Percentiles rank a stretch among this genome's conserved stretches.
Conservation (phyloP, 1,140 invertebrate species). For the Drosophila sechellia region DNA sequence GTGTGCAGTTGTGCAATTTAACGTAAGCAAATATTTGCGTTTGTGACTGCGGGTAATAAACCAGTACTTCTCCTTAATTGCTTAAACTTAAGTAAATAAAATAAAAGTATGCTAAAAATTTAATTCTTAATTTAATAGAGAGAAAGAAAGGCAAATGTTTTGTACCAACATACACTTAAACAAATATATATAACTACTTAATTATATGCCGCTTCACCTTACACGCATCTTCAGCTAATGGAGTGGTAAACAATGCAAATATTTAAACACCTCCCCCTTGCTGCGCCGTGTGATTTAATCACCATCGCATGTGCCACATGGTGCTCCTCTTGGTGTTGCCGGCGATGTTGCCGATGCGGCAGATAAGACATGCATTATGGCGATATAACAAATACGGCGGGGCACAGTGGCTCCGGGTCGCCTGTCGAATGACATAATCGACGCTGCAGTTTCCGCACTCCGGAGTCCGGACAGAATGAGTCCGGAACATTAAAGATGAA, state of each 20-base stretch:
- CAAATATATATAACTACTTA: background rate
- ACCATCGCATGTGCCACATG: slow-evolving; percentile 37
- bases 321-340: slow-evolving; percentile 16
- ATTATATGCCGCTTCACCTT: too few species aligned
- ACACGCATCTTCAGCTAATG: slow-evolving; percentile 19
- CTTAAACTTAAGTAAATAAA: too few species aligned
- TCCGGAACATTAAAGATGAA: slow-evolving; percentile 16
- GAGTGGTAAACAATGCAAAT: slow-evolving; percentile 31
- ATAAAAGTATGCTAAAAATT: too few species aligned
- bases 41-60: too few species aligned
- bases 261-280: slow-evolving; percentile 2
- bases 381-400: slow-evolving; percentile 56
- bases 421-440: slow-evolving; percentile 73
- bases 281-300: slow-evolving; percentile 17
- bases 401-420: slow-evolving; percentile 6
- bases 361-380: slow-evolving; percentile 79
- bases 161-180: too few species aligned
- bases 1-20: too few species aligned
- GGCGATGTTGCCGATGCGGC: slow-evolving; percentile 49
- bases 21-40: too few species aligned
- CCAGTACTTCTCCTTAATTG: too few species aligned
- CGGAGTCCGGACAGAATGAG: slow-evolving; percentile 22
- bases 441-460: slow-evolving; percentile 66
- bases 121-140: too few species aligned
- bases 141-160: too few species aligned